A percentile compares a stretch with the other conserved stretches of the same genome.
phyloP scores from a whole-genome alignment of 2,797 vertebrate species.

The Okamejei kenojei region DNA sequence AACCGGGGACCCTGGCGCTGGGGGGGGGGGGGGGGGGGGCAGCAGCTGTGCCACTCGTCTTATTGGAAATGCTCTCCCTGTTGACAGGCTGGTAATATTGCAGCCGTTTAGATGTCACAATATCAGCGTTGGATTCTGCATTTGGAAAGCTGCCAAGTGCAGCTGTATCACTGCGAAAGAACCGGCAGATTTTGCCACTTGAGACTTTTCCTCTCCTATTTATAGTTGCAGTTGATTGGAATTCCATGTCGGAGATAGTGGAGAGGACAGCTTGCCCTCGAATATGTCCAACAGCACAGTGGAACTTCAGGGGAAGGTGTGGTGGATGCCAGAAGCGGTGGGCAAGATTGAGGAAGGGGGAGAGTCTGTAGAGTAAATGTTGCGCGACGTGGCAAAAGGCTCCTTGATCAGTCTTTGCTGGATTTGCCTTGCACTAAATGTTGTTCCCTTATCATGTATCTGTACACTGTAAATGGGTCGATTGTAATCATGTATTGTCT shows the following conservation, averaged over 20 bases:
- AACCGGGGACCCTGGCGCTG: too few species aligned
- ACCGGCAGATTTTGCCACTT: conserved; percentile 2
- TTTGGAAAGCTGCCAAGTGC: neutral
- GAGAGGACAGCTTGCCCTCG: neutral
- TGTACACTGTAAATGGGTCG: too few species aligned
- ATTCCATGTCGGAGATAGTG: neutral
- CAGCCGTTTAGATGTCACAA: neutral
- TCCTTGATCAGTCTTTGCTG: too few species aligned
- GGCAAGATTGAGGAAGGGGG: neutral
- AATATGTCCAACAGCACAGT: neutral
- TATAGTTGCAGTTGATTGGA: neutral
- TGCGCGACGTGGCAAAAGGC: too few species aligned
- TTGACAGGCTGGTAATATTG: neutral
- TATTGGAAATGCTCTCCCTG: neutral
- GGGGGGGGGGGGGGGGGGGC: too few species aligned
- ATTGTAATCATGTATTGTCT: too few species aligned
- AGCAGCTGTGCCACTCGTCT: too few species aligned
- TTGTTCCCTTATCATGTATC: too few species aligned
- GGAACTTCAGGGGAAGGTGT: neutral
- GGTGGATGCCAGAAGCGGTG: neutral
- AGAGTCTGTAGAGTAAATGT: neutral
- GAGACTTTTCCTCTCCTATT: neutral
- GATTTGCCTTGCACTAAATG: too few species aligned
- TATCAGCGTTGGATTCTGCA: neutral
- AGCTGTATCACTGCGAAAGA: conserved; percentile 2